Percentiles rank a stretch among this genome's conserved stretches.
Evolutionary conservation across 2,888 invertebrate genomes (phyloP).

Genomic region (Drosophila macrospina): DNA sequence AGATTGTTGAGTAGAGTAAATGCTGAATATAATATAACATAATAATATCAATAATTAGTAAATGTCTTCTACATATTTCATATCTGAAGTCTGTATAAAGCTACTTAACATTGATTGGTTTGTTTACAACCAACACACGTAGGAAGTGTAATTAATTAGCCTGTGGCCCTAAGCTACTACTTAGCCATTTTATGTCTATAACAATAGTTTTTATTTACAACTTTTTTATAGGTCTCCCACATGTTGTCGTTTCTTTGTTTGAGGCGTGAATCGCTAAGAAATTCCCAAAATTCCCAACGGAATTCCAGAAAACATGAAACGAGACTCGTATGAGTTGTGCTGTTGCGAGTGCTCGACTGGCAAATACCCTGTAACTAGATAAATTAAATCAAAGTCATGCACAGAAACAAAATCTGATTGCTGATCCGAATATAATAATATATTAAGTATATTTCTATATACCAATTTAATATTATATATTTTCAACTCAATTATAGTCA

Average conservation of each 20-base stretch:
- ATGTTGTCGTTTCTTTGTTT: conserved; percentile 45
- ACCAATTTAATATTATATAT: background rate
- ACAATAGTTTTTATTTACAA: conserved; percentile 46
- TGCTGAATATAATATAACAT: too few relatives aligned
- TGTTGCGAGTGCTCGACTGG: background rate
- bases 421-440: too few relatives aligned
- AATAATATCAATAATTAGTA: too few relatives aligned
- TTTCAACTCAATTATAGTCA: background rate
- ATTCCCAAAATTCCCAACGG: conserved; percentile 58
- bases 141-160: conserved; percentile 28
- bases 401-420: too few relatives aligned
- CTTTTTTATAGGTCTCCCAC: conserved; percentile 44
- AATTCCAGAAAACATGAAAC: conserved; percentile 35
- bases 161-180: conserved; percentile 25
- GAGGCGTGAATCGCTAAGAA: conserved; percentile 43
- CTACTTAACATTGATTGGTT: conserved; percentile 31
- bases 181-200: conserved; percentile 32
- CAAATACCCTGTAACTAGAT: background rate
- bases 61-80: background rate
- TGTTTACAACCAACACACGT: conserved; percentile 24
- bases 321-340: background rate
- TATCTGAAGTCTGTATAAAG: background rate
- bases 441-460: too few relatives aligned
- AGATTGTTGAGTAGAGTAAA: too few relatives aligned
- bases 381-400: background rate